Evolutionary conservation across 2,113 vertebrate species (phyloP).

Genomic region (Forbesichthys agassizii): DNA sequence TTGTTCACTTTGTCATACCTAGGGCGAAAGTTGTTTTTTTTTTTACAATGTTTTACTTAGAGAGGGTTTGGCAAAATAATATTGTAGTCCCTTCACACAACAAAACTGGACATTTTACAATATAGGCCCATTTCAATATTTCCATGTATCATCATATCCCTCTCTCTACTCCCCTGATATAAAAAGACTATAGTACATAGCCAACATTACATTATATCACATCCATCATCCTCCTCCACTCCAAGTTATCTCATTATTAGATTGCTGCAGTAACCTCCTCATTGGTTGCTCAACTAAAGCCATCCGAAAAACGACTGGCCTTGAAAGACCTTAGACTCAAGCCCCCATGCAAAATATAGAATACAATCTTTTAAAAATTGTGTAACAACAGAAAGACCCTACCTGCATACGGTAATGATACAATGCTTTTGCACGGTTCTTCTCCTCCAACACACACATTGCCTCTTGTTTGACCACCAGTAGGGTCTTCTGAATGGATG

Average conservation of each 20-base stretch:
- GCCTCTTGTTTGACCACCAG: constrained; percentile 55
- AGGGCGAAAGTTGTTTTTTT: no score
- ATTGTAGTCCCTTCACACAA: no score
- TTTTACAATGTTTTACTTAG: no score
- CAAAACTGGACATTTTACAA: no score
- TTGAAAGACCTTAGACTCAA: constrained; percentile 32
- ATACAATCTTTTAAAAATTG: neutral
- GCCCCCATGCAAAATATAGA: constrained; percentile 3
- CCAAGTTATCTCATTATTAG: constrained; percentile 68
- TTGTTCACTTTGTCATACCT: no score
- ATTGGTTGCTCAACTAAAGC: constrained; percentile 57
- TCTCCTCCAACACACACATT: constrained; percentile 36
- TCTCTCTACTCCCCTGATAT: constrained; percentile 55
- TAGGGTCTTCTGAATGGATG: constrained; percentile 53
- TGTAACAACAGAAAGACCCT: constrained; percentile 20
- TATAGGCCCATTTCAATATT: constrained; percentile 5
- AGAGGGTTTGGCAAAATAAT: no score
- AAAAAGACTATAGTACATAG: constrained; percentile 51
- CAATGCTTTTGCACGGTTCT: constrained; percentile 44
- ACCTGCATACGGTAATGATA: constrained; percentile 67
- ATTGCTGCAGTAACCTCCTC: constrained; percentile 67
- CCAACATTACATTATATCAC: constrained; percentile 66
- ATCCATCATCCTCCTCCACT: constrained; percentile 72
- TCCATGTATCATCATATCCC: constrained; percentile 51
- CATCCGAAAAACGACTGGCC: constrained; percentile 43